A percentile compares a stretch with the other conserved stretches of the same genome.
Conservation (phyloP, 2,888 invertebrate genomes). For the Torymus auratus region DNA sequence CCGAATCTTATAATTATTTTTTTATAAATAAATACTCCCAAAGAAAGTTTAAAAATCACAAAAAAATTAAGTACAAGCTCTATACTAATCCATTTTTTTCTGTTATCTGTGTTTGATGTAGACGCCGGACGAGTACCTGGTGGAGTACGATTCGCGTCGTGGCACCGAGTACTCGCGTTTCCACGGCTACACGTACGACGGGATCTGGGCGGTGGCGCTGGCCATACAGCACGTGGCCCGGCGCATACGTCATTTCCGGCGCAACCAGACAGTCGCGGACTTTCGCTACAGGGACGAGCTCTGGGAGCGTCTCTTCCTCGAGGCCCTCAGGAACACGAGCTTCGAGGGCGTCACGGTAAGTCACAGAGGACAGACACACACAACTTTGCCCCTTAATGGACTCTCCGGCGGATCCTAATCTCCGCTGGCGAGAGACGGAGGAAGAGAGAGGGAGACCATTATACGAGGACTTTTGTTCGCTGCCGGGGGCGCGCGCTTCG, state of each 20-base stretch:
- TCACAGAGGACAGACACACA: slow-evolving; percentile 43
- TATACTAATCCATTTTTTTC: neutral
- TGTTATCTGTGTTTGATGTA: slow-evolving; percentile 72
- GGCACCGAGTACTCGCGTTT: slow-evolving; percentile 93
- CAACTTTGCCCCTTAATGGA: too few species aligned
- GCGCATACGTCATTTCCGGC: slow-evolving; percentile 82
- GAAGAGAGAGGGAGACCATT: too few species aligned
- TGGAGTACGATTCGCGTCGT: slow-evolving; percentile 89
- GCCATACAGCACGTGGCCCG: slow-evolving; percentile 95
- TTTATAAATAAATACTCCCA: too few species aligned
- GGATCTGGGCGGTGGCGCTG: slow-evolving; percentile 97
- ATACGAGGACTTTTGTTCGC: neutral
- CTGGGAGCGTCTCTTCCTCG: slow-evolving; percentile 92
- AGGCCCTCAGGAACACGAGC: slow-evolving; percentile 92
- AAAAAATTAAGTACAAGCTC: too few species aligned
- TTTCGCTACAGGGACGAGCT: slow-evolving; percentile 90
- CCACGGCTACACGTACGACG: slow-evolving; percentile 99
- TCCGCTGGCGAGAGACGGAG: too few species aligned
- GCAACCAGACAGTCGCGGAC: slow-evolving; percentile 88
- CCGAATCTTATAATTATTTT: too few species aligned
- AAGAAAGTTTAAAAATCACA: too few species aligned
- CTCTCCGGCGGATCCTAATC: neutral
- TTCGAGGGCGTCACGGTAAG: slow-evolving; percentile 94
- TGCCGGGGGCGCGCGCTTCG: neutral
- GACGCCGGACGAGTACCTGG: slow-evolving; percentile 93